These are phyloP conservation scores for Sinocyclocheilus anophthalmus DNA, from an alignment of 2,113 vertebrate genomes.

Conservation along the genomic window DNA sequence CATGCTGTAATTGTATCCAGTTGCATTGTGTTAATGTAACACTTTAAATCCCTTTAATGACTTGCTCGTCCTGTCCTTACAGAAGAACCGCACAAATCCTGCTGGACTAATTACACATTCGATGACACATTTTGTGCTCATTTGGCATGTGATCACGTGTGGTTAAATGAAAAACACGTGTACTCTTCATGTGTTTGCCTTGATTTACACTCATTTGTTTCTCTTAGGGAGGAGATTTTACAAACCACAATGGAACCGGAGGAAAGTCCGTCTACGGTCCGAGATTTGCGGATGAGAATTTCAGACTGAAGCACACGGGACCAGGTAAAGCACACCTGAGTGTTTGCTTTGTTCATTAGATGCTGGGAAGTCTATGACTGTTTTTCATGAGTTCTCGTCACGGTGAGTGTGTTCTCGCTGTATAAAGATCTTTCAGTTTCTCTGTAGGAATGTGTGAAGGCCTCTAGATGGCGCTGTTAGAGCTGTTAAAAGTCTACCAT, in stretches of 20 bases:
- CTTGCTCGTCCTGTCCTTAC: background rate
- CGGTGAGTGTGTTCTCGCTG: no score
- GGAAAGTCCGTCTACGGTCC: slow-evolving; percentile 95
- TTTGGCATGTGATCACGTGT: background rate
- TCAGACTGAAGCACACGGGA: slow-evolving; percentile 86
- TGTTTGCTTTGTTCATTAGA: background rate
- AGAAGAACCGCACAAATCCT: background rate
- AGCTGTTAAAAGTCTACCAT: no score
- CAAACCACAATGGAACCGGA: slow-evolving; percentile 93
- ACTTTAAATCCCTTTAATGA: background rate
- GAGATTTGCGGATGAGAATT: slow-evolving; percentile 94
- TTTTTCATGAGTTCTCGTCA: background rate
- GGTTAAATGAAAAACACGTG: background rate
- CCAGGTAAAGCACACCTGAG: slow-evolving; percentile 74
- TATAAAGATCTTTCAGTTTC: no score
- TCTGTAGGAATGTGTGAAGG: no score
- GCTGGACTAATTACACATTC: background rate
- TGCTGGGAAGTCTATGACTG: background rate
- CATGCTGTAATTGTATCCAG: no score
- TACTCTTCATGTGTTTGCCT: background rate
- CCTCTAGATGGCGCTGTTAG: no score
- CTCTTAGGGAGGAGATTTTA: slow-evolving; percentile 93
- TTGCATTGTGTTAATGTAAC: background rate
- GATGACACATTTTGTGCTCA: background rate
- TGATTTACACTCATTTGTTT: background rate